Conservation (phyloP, 2,888 invertebrate genomes). For the Agrochola litura region DNA sequence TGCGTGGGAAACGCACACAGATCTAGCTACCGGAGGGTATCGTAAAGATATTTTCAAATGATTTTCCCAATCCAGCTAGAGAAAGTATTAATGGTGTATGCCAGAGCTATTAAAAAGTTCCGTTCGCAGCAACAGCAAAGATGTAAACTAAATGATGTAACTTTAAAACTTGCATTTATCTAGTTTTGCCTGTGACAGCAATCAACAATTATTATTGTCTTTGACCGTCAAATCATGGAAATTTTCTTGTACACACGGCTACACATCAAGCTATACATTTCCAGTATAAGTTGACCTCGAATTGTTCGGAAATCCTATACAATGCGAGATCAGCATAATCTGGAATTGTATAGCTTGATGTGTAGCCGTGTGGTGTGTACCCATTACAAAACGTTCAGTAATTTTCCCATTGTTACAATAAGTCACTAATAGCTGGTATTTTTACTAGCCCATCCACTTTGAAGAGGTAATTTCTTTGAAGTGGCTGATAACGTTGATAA, state of each 20-base stretch:
- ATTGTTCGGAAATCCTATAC: no score
- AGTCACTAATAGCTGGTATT: slow-evolving; percentile 16
- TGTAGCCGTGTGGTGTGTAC: no score
- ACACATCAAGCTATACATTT: no score
- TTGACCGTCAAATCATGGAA: background rate
- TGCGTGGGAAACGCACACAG: background rate
- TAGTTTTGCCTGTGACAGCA: background rate
- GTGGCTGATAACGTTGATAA: slow-evolving; percentile 40
- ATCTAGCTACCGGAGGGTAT: background rate
- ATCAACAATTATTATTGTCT: background rate
- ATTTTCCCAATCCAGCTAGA: no score
- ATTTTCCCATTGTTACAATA: background rate
- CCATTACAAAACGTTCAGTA: background rate
- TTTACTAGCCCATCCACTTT: slow-evolving; percentile 18
- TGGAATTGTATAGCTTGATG: no score
- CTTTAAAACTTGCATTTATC: background rate
- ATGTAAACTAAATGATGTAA: no score
- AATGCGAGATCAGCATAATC: no score
- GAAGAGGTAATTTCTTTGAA: slow-evolving; percentile 31
- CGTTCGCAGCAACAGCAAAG: background rate
- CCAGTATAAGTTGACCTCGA: no score
- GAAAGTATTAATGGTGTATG: no score
- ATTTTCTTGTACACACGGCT: background rate
- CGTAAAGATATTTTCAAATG: no score
- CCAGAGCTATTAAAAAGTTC: no score